These are phyloP conservation scores for Solenopsis fugax DNA, from an alignment of 1,140 invertebrate genomes.

Conservation along the genomic window DNA sequence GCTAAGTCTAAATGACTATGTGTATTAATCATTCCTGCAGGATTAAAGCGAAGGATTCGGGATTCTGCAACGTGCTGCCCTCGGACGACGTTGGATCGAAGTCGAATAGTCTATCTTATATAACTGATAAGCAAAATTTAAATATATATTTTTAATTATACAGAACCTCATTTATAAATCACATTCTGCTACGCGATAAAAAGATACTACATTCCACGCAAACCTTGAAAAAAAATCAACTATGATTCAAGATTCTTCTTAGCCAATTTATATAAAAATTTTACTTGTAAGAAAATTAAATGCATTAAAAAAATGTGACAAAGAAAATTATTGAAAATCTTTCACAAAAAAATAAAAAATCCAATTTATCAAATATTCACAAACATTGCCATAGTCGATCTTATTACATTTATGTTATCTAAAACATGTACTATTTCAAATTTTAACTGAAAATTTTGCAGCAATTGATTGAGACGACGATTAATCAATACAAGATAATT, in stretches of 20 bases:
- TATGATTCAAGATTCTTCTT: background rate
- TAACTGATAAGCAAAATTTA: constrained; percentile 22
- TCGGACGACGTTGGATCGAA: constrained; percentile 74
- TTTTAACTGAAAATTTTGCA: constrained; percentile 76
- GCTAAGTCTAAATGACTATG: background rate
- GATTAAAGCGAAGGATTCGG: constrained; percentile 59
- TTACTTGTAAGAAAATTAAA: background rate
- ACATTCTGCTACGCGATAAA: background rate
- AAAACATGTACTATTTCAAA: constrained; percentile 65
- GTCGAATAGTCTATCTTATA: constrained; percentile 55
- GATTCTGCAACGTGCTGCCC: constrained; percentile 76
- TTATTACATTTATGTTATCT: constrained; percentile 58
- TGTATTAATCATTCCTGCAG: background rate
- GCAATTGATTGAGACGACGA: constrained; percentile 54
- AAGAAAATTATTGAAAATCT: background rate
- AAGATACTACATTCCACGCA: background rate
- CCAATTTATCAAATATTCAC: background rate
- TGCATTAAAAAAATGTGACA: background rate
- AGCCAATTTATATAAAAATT: background rate
- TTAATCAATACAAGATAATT: constrained; percentile 71
- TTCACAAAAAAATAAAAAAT: background rate
- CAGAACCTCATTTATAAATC: background rate
- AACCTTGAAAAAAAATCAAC: background rate
- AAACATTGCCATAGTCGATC: constrained; percentile 35
- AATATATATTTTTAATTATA: constrained; percentile 8